Base-by-base conservation (phyloP, 2,888 invertebrate genomes). In the Pammene fasciana region DNA sequence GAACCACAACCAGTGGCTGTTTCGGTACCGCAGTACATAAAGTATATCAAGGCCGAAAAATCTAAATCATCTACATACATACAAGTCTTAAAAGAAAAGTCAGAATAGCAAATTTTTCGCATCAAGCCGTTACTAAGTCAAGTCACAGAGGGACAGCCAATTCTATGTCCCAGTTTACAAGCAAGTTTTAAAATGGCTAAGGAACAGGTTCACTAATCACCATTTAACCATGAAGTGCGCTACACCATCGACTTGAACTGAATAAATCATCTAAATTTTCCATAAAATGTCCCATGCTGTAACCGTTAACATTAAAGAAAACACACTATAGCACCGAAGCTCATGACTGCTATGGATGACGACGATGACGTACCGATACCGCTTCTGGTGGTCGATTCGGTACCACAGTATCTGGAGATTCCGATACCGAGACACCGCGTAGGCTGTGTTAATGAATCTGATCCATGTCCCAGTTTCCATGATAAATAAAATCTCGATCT, bases 141-240 rank as follows among this genome's bases (percentile, higher is more conserved):
- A 77, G 94, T 96, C 0, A 91, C 94, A 0, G 94, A 96, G 54
- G 95, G 96, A 68, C 95, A 96, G 78, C 95, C 95, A 75, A 94
- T 96, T n/a, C 65, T 94, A 95, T 72, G 94, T 96, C 60, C 95
- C 96, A 0, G 94, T 96, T 65, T 96, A 96, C 81, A 95, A 95
- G 88, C 91, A 94, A 78, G 78, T 55, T 36, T 38, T 38, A 5
- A 38, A 70, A 93, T 95, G n/a, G 26, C 26, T 26, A 4, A 26
- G 26, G 4, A 26, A 26, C 26, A 26, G 26, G 26, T 26, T 26
- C 26, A 26, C 26, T 4, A n/a, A 26, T 26, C 26, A 26, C 26
- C 26, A 26, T 26, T 26, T 26, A 26, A 26, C 26, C 26, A 26
- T 26, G 26, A 26, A 26, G 26, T 26, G 26, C 26, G 26, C 26